Evolutionary conservation across 2,888 invertebrate genomes (phyloP), one percentile per base, ranked within the genome.

Genomic region (Scaptomyza polygonia): DNA sequence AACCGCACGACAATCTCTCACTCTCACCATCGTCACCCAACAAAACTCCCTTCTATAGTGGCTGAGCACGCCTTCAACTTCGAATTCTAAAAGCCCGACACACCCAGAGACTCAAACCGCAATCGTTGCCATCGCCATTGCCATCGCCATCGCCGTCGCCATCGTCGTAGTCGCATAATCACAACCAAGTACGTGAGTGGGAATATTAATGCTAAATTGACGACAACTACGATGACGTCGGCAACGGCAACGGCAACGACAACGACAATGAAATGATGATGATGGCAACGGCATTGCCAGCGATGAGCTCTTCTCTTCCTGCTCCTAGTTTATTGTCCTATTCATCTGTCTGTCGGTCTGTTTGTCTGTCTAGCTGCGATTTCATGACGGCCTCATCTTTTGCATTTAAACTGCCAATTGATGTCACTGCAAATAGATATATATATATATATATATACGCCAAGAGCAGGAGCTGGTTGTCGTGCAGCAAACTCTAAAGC

Each of bases 321-420:
- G 44, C 21, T 49, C 8, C 47, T 34, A 18, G n/a, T 48, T 55
- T 36, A 30, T 40, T 47, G 55, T 67, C 57, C 49, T n/a, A 49
- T 65, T 45, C 64, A 39, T 45, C 52, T 42, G 44, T 21, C 34
- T 45, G 29, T 59, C 25, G 3, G 25, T 25, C 5, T 25, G 25
- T 25, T 48, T 29, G 52, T 14, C 29, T 32, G 18, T 12, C 67
- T 73, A 67, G 65, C 86, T 79, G 80, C 86, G 83, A 86, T 88
- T 84, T 79, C 59, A 71, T 56, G 67, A 68, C 77, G 74, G 79
- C 77, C 87, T 82, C 86, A 82, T 88, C 84, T 88, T 85, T 87
- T 89, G 86, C 88, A 89, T 89, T 88, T 88, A 88, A 89, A 90
- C 90, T 90, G 88, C 79, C 89, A 90, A 89, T 88, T 89, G 88